Evolutionary conservation across 2,113 vertebrate genomes (phyloP).

Genomic region (Arenaria interpres): DNA sequence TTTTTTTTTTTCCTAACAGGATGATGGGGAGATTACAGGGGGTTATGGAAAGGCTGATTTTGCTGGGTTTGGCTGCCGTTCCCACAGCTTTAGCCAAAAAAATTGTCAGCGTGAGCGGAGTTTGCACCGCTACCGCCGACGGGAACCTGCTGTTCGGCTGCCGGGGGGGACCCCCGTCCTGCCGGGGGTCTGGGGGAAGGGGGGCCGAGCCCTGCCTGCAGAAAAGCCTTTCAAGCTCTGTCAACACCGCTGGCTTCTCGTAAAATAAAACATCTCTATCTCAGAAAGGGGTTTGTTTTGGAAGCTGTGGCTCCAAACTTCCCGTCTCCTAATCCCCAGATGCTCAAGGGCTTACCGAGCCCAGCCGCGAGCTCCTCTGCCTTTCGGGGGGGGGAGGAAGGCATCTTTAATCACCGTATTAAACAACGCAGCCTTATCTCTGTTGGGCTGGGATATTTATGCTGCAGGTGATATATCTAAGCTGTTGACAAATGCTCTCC

Average conservation of each 20-base stretch:
- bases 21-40: conserved; percentile 52
- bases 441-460: conserved; percentile 21
- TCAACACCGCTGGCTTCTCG: fast-evolving
- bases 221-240: background rate
- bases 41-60: conserved; percentile 38
- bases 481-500: conserved; percentile 47
- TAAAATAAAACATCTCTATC: background rate
- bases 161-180: background rate
- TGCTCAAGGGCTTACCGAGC: background rate
- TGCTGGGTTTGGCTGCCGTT: conserved; percentile 20
- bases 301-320: background rate
- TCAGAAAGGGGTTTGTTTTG: background rate
- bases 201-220: background rate
- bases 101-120: background rate
- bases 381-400: background rate
- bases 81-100: conserved; percentile 36
- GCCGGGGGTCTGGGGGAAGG: background rate
- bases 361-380: background rate
- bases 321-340: background rate
- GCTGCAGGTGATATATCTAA: conserved; percentile 41
- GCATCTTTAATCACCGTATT: conserved; percentile 1
- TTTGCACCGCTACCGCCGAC: background rate
- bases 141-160: background rate
- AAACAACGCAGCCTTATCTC: conserved; percentile 29
- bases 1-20: conserved; percentile 9